A percentile compares a stretch with the other conserved stretches of the same genome.
Conservation (phyloP, 2,888 invertebrate species). For the Eupithecia dodoneata region DNA sequence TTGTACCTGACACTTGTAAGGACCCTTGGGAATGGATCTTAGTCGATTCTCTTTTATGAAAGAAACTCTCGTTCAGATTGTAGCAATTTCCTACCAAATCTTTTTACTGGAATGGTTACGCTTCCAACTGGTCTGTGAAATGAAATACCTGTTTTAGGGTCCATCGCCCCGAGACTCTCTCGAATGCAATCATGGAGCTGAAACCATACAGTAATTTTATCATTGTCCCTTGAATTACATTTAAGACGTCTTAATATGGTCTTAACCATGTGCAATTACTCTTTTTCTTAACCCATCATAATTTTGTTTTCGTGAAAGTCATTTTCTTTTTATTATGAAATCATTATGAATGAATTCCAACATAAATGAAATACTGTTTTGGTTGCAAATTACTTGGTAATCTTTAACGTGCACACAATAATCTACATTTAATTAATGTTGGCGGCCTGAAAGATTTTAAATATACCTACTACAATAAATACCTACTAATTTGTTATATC, state of each 20-base stretch:
- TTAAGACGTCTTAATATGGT: slow-evolving; percentile 46
- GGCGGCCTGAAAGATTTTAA: neutral
- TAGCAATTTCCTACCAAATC: slow-evolving; percentile 56
- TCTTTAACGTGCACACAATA: neutral
- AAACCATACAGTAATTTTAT: slow-evolving; percentile 58
- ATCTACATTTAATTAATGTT: neutral
- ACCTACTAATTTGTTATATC: neutral
- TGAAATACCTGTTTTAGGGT: slow-evolving; percentile 54
- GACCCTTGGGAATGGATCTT: slow-evolving; percentile 64
- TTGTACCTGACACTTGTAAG: slow-evolving; percentile 77
- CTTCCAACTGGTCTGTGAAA: slow-evolving; percentile 49
- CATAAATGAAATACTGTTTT: slow-evolving; percentile 6
- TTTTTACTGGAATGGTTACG: slow-evolving; percentile 55
- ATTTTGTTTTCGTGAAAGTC: slow-evolving; percentile 30
- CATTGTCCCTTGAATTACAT: slow-evolving; percentile 48
- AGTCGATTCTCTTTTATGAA: slow-evolving; percentile 67
- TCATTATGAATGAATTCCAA: slow-evolving; percentile 20
- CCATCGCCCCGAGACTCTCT: slow-evolving; percentile 46
- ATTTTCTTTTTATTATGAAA: slow-evolving; percentile 33
- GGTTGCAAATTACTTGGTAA: neutral
- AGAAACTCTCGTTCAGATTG: slow-evolving; percentile 58
- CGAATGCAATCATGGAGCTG: slow-evolving; percentile 54
- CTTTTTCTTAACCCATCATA: slow-evolving; percentile 44
- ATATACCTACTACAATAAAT: neutral
- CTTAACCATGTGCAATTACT: slow-evolving; percentile 47